Evolutionary conservation across 2,888 invertebrate genomes (phyloP), one percentile per base, ranked within the genome.

Genomic region (Papilio protenor): DNA sequence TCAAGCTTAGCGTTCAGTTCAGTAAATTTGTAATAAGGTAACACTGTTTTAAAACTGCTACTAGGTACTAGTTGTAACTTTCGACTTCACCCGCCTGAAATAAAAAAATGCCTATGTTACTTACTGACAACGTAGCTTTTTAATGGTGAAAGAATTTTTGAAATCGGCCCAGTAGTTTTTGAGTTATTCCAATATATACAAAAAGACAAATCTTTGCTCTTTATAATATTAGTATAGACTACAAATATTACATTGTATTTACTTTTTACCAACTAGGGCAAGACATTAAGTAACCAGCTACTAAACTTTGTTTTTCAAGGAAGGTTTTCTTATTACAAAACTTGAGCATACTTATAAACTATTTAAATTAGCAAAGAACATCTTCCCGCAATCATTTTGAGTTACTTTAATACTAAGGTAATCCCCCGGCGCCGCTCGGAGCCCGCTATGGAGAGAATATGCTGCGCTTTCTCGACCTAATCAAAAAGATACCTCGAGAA

Each of bases 341-440:
- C n/a, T 66, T 66, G 16, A 33, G 64, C 33, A 64, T 64, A 40
- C n/a, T 66, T 40, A 66, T n/a, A 66, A 66, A 66, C 66, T 66
- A 66, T 66, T 66, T 66, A 40, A 66, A 66, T 40, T 18, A 66
- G 33, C 10, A n/a, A 66, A 66, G 66, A 66, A 66, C 18, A 3
- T 33, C 64, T 64, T 64, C 40, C 66, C 66, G 66, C 40, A 69
- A 66, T 45, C 40, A 40, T 45, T 66, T 40, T 18, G 16, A 40
- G 59, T 59, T 73, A n/a, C 33, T 45, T 40, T 59, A 73, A 73
- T 18, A 59, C 59, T 47, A 21, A 73, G 59, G 6, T 23, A 59
- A 47, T 73, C 59, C 59, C 73, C 16, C 14, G 45, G 59, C 73
- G 59, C 47, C 6, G 12, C 66, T 40, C 66, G 66, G 66, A 40